Percentiles rank a stretch among this genome's conserved stretches.
phyloP scores from a whole-genome alignment of 2,113 vertebrate species.

The Antechinus stuartii region DNA sequence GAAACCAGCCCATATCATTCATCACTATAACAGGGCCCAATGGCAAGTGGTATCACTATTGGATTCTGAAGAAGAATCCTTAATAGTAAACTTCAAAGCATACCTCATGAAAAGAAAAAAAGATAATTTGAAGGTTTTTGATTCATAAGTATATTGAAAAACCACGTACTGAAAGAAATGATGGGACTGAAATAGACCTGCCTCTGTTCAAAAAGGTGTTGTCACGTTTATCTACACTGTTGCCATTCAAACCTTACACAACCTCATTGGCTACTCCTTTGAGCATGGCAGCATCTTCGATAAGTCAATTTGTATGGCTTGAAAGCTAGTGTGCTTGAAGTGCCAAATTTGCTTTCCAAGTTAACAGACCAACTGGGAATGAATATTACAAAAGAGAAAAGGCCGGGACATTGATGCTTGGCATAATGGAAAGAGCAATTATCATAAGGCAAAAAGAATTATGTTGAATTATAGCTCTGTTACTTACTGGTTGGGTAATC shows the following conservation, averaged over 20 bases:
- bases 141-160: background rate
- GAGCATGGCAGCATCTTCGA: background rate
- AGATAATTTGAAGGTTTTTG: background rate
- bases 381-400: background rate
- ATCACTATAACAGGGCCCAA: constrained; percentile 62
- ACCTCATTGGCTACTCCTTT: constrained; percentile 1
- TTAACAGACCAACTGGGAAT: background rate
- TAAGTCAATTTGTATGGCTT: background rate
- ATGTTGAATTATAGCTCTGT: background rate
- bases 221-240: background rate
- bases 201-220: background rate
- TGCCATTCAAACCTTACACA: background rate
- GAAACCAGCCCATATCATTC: constrained; percentile 80
- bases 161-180: background rate
- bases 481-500: background rate
- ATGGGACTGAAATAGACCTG: background rate
- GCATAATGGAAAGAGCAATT: background rate
- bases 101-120: constrained; percentile 8
- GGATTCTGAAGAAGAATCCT: constrained; percentile 48
- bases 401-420: background rate
- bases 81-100: constrained; percentile 17
- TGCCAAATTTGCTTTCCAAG: constrained; percentile 37
- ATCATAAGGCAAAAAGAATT: background rate
- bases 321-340: background rate
- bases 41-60: constrained; percentile 29